Percentiles rank a stretch among this genome's conserved stretches.
These are phyloP conservation scores for Amphiprion ocellaris DNA, from an alignment of 2,113 vertebrate species.

Conservation along the genomic window DNA sequence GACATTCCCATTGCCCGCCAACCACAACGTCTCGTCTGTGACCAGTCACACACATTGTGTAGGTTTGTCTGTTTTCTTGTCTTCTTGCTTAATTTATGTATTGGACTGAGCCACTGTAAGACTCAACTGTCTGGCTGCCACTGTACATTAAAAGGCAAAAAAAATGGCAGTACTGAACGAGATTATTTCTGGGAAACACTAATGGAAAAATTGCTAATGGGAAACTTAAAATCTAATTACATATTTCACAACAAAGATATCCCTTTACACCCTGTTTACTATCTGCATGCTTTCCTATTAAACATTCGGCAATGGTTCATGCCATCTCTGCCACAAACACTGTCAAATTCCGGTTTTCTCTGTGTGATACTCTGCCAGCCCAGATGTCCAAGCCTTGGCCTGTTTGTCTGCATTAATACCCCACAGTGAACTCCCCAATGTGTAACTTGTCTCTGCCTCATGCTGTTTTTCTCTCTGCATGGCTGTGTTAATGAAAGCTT, in stretches of 20 bases:
- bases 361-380: constrained; percentile 54
- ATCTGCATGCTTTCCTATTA: constrained; percentile 35
- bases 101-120: constrained; percentile 3
- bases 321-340: constrained; percentile 42
- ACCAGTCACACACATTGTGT: constrained; percentile 7
- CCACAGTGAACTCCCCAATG: constrained; percentile 29
- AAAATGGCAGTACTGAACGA: background rate
- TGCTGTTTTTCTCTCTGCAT: constrained; percentile 27
- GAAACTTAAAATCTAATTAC: constrained; percentile 44
- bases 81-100: constrained; percentile 10
- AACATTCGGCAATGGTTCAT: constrained; percentile 46
- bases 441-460: constrained; percentile 19
- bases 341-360: constrained; percentile 33
- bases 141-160: constrained; percentile 11
- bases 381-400: constrained; percentile 37
- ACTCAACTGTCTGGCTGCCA: background rate
- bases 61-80: constrained; percentile 10
- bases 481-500: constrained; percentile 42
- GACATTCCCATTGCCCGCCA: constrained; percentile 15
- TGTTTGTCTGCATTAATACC: constrained; percentile 46
- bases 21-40: constrained; percentile 19
- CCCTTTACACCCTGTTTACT: constrained; percentile 33
- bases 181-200: constrained; percentile 22
- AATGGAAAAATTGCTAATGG: constrained; percentile 28
- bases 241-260: constrained; percentile 45